These are phyloP conservation scores for Bambusicola thoracicus DNA, from an alignment of 2,113 vertebrate species.

Conservation along the genomic window DNA sequence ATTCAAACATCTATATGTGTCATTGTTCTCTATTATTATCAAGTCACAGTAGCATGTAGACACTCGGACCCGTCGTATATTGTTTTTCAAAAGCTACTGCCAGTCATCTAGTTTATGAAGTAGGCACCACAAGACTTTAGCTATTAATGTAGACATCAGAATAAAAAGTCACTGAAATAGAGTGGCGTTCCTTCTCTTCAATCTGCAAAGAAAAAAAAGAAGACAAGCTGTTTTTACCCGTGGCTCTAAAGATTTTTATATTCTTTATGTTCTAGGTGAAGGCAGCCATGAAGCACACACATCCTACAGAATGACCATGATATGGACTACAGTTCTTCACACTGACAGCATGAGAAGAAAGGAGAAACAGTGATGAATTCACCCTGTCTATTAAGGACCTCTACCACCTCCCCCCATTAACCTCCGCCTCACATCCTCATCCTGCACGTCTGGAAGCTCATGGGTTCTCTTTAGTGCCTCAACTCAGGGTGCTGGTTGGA, in stretches of 20 bases:
- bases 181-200: neutral
- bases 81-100: neutral
- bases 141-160: accelerated
- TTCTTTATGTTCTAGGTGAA: neutral
- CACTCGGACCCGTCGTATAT: neutral
- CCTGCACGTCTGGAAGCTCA: neutral
- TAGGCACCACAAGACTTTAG: neutral
- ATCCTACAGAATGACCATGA: neutral
- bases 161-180: neutral
- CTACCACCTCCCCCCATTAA: neutral
- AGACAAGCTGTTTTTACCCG: neutral
- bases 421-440: neutral
- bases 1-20: neutral
- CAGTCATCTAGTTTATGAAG: neutral
- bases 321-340: neutral
- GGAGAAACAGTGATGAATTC: neutral
- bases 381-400: neutral
- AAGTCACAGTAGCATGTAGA: constrained; percentile 12
- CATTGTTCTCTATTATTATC: constrained; percentile 1
- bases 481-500: neutral
- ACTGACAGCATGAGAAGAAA: neutral
- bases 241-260: neutral
- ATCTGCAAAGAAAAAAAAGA: neutral
- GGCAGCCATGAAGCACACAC: neutral
- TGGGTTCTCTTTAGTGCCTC: neutral